Conservation (phyloP, 2,888 invertebrate species). For the Melangyna quadrimaculata region DNA sequence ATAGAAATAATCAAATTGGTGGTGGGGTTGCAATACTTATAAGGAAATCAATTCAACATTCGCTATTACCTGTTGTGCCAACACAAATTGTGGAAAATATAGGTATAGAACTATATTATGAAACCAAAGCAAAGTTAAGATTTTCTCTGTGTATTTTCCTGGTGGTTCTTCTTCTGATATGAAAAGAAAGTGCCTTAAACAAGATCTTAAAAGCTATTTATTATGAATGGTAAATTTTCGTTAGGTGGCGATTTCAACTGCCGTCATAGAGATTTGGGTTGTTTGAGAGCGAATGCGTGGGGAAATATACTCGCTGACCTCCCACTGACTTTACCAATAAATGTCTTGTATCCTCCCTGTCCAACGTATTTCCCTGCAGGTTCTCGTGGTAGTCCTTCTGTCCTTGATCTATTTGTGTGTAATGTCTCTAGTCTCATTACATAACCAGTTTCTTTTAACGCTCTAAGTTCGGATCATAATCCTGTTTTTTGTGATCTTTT, state of each 20-base stretch:
- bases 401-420: background rate
- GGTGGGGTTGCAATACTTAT: no score
- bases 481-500: slow-evolving; percentile 5
- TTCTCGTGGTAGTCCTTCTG: background rate
- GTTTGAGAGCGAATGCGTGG: background rate
- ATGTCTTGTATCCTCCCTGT: background rate
- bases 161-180: background rate
- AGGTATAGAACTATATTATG: no score
- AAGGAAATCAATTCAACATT: no score
- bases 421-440: no score
- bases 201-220: no score
- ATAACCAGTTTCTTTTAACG: background rate
- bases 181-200: background rate
- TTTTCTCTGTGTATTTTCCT: background rate
- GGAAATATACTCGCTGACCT: background rate
- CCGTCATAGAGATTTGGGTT: no score
- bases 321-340: background rate
- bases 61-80: no score
- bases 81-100: no score
- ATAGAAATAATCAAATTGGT: no score
- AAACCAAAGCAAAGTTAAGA: no score
- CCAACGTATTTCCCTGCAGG: background rate
- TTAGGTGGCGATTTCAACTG: no score
- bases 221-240: no score
- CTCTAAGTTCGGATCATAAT: slow-evolving; percentile 4